Evolutionary conservation across 2,888 invertebrate species (phyloP), one percentile per base, ranked within the genome.

Genomic region (Odontothrips loti): DNA sequence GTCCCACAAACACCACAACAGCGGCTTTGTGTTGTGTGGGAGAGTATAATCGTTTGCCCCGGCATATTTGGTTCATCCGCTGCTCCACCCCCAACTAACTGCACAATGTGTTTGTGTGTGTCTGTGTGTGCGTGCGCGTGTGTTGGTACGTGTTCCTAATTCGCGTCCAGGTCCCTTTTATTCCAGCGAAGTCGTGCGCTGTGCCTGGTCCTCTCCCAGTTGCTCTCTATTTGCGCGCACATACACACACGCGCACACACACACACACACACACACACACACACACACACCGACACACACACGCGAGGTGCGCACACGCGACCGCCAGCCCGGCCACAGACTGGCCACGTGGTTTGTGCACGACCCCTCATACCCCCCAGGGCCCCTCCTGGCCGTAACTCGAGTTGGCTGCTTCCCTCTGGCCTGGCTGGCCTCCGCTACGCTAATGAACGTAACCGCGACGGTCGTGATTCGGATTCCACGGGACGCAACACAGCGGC

Each of bases 1-100:
- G 58, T 58, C 58, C 58, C 58, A 58, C 51, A 51, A 51, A n/a
- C n/a, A n/a, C n/a, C n/a, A n/a, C 34, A 2, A 6, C 34, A 6
- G n/a, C 58, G n/a, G 58, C 58, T 68, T n/a, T 68, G 68, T 68
- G 23, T 68, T 8, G 27, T 75, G 68, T 75, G 68, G 68, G 68
- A 75, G 68, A 75, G 27, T 27, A 75, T 75, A 23, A 27, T 27
- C 23, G 68, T 27, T 75, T 27, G 12, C 68, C 17, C 58, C 12
- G 68, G 68, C 58, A 58, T 58, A 20, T 20, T 20, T 15, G 34
- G 58, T 58, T 17, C 58, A 58, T 58, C 4, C 58, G 58, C 58
- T 6, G 34, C 34, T 43, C 34, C 34, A 0, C 58, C 20, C 20
- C 58, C 58, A 15, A 15, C 20, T 20, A 58, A 58, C 15, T 58